phyloP scores from a whole-genome alignment of 1,140 invertebrate genomes.

The Copidosoma floridanum region DNA sequence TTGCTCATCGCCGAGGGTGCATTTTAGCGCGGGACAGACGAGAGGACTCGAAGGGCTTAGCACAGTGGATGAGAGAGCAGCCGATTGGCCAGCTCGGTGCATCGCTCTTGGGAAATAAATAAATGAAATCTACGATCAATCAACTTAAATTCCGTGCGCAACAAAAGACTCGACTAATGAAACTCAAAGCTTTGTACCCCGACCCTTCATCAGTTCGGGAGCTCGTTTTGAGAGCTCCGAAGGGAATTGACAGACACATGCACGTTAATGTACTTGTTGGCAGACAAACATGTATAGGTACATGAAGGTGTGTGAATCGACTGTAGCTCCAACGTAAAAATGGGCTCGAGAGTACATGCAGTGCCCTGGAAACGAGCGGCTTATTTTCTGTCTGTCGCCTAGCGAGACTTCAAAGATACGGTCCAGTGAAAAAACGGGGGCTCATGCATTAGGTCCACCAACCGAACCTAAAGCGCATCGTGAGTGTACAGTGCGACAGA shows the following conservation, averaged over 20 bases:
- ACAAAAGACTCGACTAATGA: slow-evolving; percentile 24
- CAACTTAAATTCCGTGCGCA: slow-evolving; percentile 19
- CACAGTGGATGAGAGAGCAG: too few species aligned
- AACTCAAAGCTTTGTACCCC: slow-evolving; percentile 14
- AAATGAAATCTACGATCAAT: slow-evolving; percentile 19
- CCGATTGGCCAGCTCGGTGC: neutral
- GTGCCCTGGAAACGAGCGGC: slow-evolving; percentile 35
- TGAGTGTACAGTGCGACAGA: neutral
- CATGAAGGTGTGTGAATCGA: too few species aligned
- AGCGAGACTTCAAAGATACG: slow-evolving; percentile 34
- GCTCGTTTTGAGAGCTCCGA: slow-evolving; percentile 6
- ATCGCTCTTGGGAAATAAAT: slow-evolving; percentile 5
- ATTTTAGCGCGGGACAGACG: too few species aligned
- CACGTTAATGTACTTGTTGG: neutral
- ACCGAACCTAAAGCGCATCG: too few species aligned
- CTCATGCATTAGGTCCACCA: slow-evolving; percentile 28
- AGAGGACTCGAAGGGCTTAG: too few species aligned
- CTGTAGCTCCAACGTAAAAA: too few species aligned
- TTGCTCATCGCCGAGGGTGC: too few species aligned
- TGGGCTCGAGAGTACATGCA: slow-evolving; percentile 8
- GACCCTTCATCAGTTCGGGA: neutral
- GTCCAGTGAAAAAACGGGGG: slow-evolving; percentile 27
- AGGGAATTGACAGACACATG: slow-evolving; percentile 12
- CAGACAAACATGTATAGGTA: neutral
- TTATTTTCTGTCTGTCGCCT: slow-evolving; percentile 10